Evolutionary conservation across 2,888 invertebrate species (phyloP), one percentile per base, ranked within the genome.

Genomic region (Plagodis pulveraria): DNA sequence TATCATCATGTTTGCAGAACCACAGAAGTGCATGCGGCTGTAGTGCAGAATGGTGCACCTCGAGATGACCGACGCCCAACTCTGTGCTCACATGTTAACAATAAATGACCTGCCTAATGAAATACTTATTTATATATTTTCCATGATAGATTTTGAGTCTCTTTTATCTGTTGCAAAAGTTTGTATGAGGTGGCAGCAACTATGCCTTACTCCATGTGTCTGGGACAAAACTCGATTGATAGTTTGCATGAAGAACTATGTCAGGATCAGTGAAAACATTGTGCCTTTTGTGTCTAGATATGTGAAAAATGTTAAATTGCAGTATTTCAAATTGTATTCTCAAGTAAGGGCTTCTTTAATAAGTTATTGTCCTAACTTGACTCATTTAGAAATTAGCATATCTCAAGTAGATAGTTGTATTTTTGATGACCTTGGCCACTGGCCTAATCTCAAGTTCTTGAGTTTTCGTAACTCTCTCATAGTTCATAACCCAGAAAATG

Each of bases 21-120:
- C 77, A 71, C 71, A 71, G 74, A 70, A 73, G 74, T 66, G 74
- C 63, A 72, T 69, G 71, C 69, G 70, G 70, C 74, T 63, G 69
- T 65, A 61, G 70, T 65, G 66, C 74, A 89, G 79, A 74, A 91
- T 92, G 91, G 91, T 92, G 76, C 91, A 91, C 78, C 87, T 91
- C 68, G 88, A 91, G 81, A 86, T 88, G 86, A 81, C 85, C 73
- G 87, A 84, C 74, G 74, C 80, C 65, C 84, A 84, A 69, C 72
- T 76, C 67, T 77, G 78, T 67, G 67, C 78, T 64, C 81, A 85
- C 66, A 69, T 76, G 60, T 78, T 91, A 54, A 83, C 87, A 59
- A 89, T 93, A 78, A 92, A 93, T 81, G 91, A 93, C 73, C 83
- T 93, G 76, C 93, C 93, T 50, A 93, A 93, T 78, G 93, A 93